Base-by-base conservation (phyloP, 2,113 vertebrate species). In the Carlito syrichta region DNA sequence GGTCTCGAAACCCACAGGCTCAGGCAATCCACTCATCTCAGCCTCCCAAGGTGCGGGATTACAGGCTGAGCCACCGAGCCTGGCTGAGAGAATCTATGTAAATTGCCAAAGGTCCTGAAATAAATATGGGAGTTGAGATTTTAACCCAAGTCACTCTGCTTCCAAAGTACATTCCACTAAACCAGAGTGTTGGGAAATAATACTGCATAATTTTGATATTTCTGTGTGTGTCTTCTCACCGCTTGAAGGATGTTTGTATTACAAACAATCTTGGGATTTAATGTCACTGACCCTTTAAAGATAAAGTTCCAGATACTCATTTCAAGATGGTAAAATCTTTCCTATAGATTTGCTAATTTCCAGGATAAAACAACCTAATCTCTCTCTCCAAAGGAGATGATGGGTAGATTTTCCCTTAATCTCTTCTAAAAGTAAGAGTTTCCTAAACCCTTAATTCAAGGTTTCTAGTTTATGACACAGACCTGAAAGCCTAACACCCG, bases 401-500 rank as follows among this genome's bases (percentile, higher is more conserved):
- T 74, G 50, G 27, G 8, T 6, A 58, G 20, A 7, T 68, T 85
- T 93, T 10, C 32, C n/a, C 54, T 17, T 35, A 88, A 25, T 3
- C 23, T 6, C 5, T 91, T 86, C 3, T 77, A 85, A 91, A 60
- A 69, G 20, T 20, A n/a, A 20, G 22, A 45, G 3, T 91, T 93
- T 85, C 23, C n/a, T 19, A 86, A 63, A 17, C 78, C n/a, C 48
- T 77, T 68, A 43, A 58, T 23, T 79, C 22, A 20, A 20, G 25
- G 13, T 56, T 96, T 86, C 48, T 27, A 73, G 5, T 19, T 11
- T 78, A 27, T 84, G 50, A 69, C 19, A 50, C 17, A 85, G 71
- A 30, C 1, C 8, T 38, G 17, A 71, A 16, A 54, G 13, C 35
- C 5, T 2, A 19, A 16, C 0, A 0, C 4, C 19, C 56, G 17